Evolutionary conservation across 1,140 invertebrate species (phyloP).

Genomic region (Battus philenor): DNA sequence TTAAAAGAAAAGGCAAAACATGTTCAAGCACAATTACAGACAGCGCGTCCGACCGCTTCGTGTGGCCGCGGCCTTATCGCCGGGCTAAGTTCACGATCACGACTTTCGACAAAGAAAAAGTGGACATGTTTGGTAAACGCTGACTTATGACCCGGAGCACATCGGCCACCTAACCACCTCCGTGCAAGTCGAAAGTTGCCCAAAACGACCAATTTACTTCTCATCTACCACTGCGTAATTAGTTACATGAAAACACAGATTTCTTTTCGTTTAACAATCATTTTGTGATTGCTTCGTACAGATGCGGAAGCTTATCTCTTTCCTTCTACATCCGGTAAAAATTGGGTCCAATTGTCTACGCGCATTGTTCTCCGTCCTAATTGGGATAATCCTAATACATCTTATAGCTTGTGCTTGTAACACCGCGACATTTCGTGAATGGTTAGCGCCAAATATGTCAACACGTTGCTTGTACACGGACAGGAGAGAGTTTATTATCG

Average conservation of each 20-base stretch:
- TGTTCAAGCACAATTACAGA: conserved; percentile 6
- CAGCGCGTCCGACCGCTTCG: background rate
- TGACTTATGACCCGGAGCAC: conserved; percentile 40
- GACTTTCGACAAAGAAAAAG: conserved; percentile 49
- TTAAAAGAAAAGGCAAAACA: conserved; percentile 8
- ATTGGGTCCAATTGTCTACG: conserved; percentile 9
- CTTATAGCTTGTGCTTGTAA: background rate
- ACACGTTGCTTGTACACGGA: background rate
- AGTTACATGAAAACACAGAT: conserved; percentile 1
- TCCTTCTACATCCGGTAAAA: background rate
- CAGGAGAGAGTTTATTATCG: conserved; percentile 11
- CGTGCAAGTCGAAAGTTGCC: conserved; percentile 26
- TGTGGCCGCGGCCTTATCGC: conserved; percentile 10
- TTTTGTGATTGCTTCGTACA: background rate
- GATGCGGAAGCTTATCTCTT: conserved; percentile 7
- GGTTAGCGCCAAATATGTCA: conserved; percentile 8
- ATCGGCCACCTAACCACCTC: conserved; percentile 14
- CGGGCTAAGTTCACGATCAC: conserved; percentile 49
- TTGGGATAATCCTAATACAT: conserved; percentile 9
- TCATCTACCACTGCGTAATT: conserved; percentile 6
- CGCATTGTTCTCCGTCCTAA: conserved; percentile 6
- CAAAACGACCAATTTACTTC: conserved; percentile 15
- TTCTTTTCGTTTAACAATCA: background rate
- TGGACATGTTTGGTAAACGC: conserved; percentile 30
- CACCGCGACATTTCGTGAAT: conserved; percentile 7